Percentiles rank a stretch among this genome's conserved stretches.
phyloP scores from a whole-genome alignment of 2,888 invertebrate genomes.

The Vanessa cardui region DNA sequence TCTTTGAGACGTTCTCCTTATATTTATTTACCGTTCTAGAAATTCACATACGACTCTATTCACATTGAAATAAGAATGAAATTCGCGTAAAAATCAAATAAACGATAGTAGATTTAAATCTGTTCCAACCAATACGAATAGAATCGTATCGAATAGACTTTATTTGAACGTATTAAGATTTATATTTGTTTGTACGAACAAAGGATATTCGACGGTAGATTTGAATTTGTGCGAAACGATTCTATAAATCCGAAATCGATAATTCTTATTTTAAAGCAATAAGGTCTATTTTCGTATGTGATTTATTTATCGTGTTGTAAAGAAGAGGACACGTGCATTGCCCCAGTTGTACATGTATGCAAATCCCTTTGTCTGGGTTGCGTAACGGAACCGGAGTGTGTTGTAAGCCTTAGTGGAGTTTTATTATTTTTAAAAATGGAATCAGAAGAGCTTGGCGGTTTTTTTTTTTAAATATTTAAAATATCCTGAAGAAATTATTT shows the following conservation, averaged over 20 bases:
- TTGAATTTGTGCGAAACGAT: slow-evolving; percentile 18
- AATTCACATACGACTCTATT: slow-evolving; percentile 31
- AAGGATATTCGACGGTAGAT: slow-evolving; percentile 26
- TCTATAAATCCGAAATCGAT: slow-evolving; percentile 13
- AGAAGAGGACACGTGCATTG: slow-evolving; percentile 47
- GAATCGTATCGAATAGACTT: slow-evolving; percentile 7
- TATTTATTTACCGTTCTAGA: slow-evolving; percentile 27
- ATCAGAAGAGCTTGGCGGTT: neutral
- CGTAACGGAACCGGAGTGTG: slow-evolving; percentile 59
- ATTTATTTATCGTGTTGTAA: slow-evolving; percentile 44
- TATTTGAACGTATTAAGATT: slow-evolving; percentile 20
- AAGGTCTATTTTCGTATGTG: slow-evolving; percentile 18
- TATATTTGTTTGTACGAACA: slow-evolving; percentile 25
- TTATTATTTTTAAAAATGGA: slow-evolving; percentile 25
- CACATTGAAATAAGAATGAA: slow-evolving; percentile 29
- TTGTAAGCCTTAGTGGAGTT: slow-evolving; percentile 38
- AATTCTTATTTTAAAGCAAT: slow-evolving; percentile 31
- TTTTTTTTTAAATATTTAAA: neutral
- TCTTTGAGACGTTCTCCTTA: slow-evolving; percentile 54
- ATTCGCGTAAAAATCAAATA: slow-evolving; percentile 25
- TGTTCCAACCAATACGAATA: slow-evolving; percentile 25
- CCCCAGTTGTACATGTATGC: slow-evolving; percentile 70
- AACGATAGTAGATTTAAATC: slow-evolving; percentile 40
- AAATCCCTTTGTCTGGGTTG: slow-evolving; percentile 73
- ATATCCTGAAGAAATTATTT: too few relatives aligned